Conservation (phyloP, 64 coral and sea anemone species). For the Pocillopora verrucosa region DNA sequence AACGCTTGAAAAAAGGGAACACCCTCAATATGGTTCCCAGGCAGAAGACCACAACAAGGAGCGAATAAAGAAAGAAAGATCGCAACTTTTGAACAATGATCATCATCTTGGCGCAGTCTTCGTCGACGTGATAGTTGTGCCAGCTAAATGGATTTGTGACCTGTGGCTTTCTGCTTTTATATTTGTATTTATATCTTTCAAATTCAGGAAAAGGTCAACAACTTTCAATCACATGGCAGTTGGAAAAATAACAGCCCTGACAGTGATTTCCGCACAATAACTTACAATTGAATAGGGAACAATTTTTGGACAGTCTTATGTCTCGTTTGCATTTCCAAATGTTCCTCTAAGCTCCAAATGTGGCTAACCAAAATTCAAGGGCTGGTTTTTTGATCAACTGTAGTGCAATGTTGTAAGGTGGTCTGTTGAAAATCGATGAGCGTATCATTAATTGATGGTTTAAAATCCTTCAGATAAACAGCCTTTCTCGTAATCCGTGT, state of each 20-base stretch:
- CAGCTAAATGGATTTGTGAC: slow-evolving; percentile 34
- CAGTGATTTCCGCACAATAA: slow-evolving; percentile 12
- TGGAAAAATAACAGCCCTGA: slow-evolving; percentile 10
- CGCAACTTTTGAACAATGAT: slow-evolving; percentile 19
- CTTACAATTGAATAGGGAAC: neutral
- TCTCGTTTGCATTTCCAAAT: neutral
- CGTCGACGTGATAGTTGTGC: slow-evolving; percentile 3
- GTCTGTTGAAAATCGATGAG: neutral
- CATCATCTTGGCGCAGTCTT: slow-evolving; percentile 2
- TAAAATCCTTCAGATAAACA: slow-evolving; percentile 9
- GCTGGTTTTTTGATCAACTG: neutral
- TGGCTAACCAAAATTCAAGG: neutral
- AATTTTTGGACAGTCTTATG: neutral
- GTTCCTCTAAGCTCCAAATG: neutral
- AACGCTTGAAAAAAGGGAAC: slow-evolving; percentile 44
- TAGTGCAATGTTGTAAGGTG: neutral
- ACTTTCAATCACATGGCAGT: slow-evolving; percentile 20
- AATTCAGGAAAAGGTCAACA: slow-evolving; percentile 49
- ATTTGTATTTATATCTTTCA: slow-evolving; percentile 36
- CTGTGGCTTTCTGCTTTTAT: neutral
- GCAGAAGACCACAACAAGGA: slow-evolving; percentile 18
- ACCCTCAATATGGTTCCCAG: slow-evolving; percentile 26
- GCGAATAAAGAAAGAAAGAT: slow-evolving; percentile 19
- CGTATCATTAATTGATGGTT: neutral
- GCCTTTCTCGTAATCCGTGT: neutral